Percentiles rank a stretch among this genome's conserved stretches.
Conservation (phyloP, 2,113 vertebrate species). For the Cololabis saira region DNA sequence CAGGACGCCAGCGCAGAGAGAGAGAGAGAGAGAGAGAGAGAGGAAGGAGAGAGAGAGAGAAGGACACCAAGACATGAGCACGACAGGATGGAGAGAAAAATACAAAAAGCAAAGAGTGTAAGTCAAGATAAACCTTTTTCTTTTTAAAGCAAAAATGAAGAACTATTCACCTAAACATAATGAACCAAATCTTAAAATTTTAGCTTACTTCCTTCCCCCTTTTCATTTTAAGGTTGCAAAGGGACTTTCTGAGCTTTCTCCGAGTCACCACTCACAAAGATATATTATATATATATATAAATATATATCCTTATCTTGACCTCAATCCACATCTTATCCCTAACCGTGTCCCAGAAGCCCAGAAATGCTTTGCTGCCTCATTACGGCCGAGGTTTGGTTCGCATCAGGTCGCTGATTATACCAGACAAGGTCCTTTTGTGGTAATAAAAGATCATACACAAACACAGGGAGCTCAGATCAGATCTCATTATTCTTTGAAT, state of each 20-base stretch:
- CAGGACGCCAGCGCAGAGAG: conserved; percentile 21
- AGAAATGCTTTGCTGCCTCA: no score
- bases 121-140: no score
- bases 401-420: no score
- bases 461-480: background rate
- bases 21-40: background rate
- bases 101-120: background rate
- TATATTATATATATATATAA: no score
- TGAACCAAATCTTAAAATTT: conserved; percentile 5
- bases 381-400: no score
- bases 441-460: background rate
- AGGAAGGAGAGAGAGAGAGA: background rate
- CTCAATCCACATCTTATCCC: no score
- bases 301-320: no score
- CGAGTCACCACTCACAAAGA: background rate
- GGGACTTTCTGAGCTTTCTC: background rate
- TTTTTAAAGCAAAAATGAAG: background rate
- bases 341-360: no score
- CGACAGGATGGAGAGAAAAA: background rate
- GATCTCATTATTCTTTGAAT: conserved; percentile 3
- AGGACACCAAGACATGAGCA: background rate
- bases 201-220: background rate
- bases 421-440: no score
- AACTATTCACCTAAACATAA: background rate
- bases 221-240: conserved; percentile 2